A percentile compares a stretch with the other conserved stretches of the same genome.
phyloP scores from a whole-genome alignment of 2,797 vertebrate genomes.

The Artibeus lituratus region DNA sequence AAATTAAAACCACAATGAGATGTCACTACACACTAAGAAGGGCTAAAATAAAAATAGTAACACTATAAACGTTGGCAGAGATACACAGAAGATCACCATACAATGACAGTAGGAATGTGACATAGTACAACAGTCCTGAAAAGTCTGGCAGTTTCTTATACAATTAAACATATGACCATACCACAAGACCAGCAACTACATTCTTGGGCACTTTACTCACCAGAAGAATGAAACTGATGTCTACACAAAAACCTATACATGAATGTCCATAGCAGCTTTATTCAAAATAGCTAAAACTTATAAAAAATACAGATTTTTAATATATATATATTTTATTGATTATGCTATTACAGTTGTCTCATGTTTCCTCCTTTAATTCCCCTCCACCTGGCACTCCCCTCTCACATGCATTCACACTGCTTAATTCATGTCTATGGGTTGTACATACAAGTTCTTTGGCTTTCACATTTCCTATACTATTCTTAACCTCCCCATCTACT shows the following conservation, averaged over 20 bases:
- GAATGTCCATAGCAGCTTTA: neutral
- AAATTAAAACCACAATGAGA: neutral
- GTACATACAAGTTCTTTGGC: no score
- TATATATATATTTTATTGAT: no score
- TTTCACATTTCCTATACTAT: no score
- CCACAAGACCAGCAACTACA: neutral
- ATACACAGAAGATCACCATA: neutral
- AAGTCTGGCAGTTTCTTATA: neutral
- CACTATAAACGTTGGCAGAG: neutral
- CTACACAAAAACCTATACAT: neutral
- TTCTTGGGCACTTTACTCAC: neutral
- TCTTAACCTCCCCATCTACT: no score
- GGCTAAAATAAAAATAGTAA: neutral
- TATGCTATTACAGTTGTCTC: no score
- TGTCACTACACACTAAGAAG: neutral
- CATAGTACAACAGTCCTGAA: neutral
- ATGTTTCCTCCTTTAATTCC: no score
- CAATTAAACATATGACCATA: neutral
- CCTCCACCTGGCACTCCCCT: no score
- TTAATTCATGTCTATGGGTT: no score
- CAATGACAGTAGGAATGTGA: neutral
- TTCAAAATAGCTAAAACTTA: neutral
- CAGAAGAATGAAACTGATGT: neutral
- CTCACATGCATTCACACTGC: no score
- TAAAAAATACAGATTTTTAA: neutral